Evolutionary conservation across 30 jellyfish, hydroid and myxozoan species (phyloP), one percentile per base, ranked within the genome.

Genomic region (Chironex yamaguchii): DNA sequence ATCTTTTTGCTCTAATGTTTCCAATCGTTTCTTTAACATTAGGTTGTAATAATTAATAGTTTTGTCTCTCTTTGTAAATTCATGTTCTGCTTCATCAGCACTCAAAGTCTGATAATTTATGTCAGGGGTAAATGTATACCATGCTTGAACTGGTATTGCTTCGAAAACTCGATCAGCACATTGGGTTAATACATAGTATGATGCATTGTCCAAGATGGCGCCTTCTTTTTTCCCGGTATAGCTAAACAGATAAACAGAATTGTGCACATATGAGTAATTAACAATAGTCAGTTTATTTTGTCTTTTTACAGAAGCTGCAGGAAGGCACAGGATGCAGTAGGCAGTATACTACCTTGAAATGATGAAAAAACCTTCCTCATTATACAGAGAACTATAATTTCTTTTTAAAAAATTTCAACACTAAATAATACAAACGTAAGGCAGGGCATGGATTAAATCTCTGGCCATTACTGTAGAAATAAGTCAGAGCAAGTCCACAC

Each of bases 81-180:
- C 98, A 25, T 83, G 92, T 62, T 93, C 98, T 0, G 79, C 98
- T 67, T 93, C 97, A 67, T 93, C 98, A 4, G 92, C 53, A 9
- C 96, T 88, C 81, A 93, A 48, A 21, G 96, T 89, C 34, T 79
- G 81, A 72, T 93, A 93, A 50, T 78, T 77, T 65, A 93, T 87
- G 51, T 81, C 92, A 20, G 98, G 96, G 52, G 81, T 76, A 77
- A 93, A 93, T n/a, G 62, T 93, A 71, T 87, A 93, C 98, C 98
- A 93, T 21, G 98, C 98, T 53, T 93, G 97, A 14, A 93, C 80
- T 23, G 98, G 98, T 3, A 93, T 92, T 6, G 98, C 98, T 71
- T 93, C 98, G 77, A 93, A 93, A 34, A 82, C 97, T 20, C 97
- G 97, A 58, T 87, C 98, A 0, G 98, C 92, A 32, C 94, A 87